Evolutionary conservation across 2,797 vertebrate genomes (phyloP), one percentile per base, ranked within the genome.

Genomic region (Hydrolagus colliei): DNA sequence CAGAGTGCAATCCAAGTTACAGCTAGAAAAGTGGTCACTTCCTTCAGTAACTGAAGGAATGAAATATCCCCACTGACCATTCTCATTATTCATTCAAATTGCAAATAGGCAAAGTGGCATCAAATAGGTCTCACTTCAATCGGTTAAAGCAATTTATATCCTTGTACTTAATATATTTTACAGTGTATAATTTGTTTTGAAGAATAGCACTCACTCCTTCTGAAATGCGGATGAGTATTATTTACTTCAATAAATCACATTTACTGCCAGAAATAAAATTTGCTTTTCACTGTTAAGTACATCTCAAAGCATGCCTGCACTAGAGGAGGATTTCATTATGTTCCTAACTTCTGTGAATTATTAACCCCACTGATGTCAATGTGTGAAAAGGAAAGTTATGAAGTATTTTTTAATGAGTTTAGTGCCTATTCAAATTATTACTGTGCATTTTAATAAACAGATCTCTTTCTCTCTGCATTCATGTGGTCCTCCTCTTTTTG

Each of bases 81-180:
- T 88, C 86, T 88, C 88, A 90, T 91, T 92, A 90, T 85, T 92
- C 90, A 90, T 89, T 86, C 87, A 88, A 87, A 87, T 87, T 85
- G 73, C 87, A 88, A 88, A 86, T 65, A 86, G 86, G 18, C 61
- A 80, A 32, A 61, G 87, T 89, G 87, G 63, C 87, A 88, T 89
- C 87, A 90, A 89, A 88, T 71, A 85, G 87, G 86, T 88, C 88
- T 89, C 88, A 0, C 0, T 88, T 59, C 88, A 65, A 52, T 73
- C 86, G 88, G 87, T 87, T 89, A 90, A 88, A 90, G 89, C 85
- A 89, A 92, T 89, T 90, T 88, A 90, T 87, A 88, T 62, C 63
- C 75, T 72, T 87, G 86, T 87, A 89, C 88, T 90, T 90, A 88
- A 88, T 88, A 88, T 90, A 6, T 52, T 52, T 52, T 52, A 52